phyloP scores from a whole-genome alignment of 2,888 invertebrate genomes.

The Keiferia lycopersicella region DNA sequence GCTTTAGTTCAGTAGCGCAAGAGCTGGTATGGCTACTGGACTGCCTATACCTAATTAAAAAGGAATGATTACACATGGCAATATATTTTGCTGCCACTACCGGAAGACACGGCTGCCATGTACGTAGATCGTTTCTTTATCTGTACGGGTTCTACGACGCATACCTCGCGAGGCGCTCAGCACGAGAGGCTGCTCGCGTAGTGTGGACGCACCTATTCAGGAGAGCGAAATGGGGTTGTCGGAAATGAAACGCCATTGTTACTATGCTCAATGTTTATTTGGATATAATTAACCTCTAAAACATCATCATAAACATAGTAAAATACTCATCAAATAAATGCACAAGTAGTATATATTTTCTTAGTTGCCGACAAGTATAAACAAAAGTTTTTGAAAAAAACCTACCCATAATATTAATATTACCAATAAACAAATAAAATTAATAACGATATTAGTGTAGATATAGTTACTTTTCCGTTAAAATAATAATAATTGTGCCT shows the following conservation, averaged over 20 bases:
- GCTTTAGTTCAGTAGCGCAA: too few species aligned
- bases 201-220: too few species aligned
- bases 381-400: slow-evolving; percentile 31
- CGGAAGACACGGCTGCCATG: too few species aligned
- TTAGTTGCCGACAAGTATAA: slow-evolving; percentile 32
- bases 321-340: slow-evolving; percentile 76
- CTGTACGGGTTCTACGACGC: too few species aligned
- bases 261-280: slow-evolving; percentile 81
- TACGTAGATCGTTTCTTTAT: too few species aligned
- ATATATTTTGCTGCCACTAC: too few species aligned
- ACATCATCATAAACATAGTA: slow-evolving; percentile 76
- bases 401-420: slow-evolving; percentile 28
- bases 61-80: too few species aligned
- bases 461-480: slow-evolving; percentile 61
- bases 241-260: slow-evolving; percentile 42
- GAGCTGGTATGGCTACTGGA: too few species aligned
- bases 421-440: slow-evolving; percentile 57
- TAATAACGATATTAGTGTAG: slow-evolving; percentile 79
- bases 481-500: slow-evolving; percentile 75
- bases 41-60: too few species aligned
- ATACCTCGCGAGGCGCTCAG: too few species aligned
- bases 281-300: slow-evolving; percentile 75
- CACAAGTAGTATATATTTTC: slow-evolving; percentile 47
- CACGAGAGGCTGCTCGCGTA: too few species aligned
- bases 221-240: background rate